Conservation (phyloP, 2,113 vertebrate genomes). For the Apteryx mantelli region DNA sequence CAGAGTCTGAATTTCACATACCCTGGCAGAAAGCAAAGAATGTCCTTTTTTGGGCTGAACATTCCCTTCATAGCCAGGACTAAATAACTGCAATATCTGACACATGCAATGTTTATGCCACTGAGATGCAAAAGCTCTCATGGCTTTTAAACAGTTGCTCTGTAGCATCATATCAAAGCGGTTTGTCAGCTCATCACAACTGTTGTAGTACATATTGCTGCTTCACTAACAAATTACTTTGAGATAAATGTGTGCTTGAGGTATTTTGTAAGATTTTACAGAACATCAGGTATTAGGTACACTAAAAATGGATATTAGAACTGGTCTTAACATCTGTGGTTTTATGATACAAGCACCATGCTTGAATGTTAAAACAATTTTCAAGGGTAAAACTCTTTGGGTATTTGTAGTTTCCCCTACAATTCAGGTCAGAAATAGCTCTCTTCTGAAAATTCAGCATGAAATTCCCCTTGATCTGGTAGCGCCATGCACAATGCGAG, state of each 20-base stretch:
- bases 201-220: neutral
- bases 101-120: neutral
- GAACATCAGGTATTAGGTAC: neutral
- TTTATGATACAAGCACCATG: neutral
- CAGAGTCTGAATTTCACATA: neutral
- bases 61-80: accelerated
- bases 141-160: neutral
- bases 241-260: neutral
- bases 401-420: neutral
- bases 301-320: neutral
- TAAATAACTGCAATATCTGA: neutral
- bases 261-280: neutral
- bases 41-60: neutral
- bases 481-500: neutral
- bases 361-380: neutral
- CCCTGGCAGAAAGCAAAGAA: neutral
- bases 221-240: neutral
- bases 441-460: neutral
- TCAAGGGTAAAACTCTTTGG: neutral
- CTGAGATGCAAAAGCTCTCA: neutral
- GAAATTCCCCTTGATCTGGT: neutral
- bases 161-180: accelerated
- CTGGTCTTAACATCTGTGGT: neutral
- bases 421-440: neutral
- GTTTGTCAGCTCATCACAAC: neutral